Evolutionary conservation across 1,140 invertebrate genomes (phyloP).

Genomic region (Drosophila leontia): DNA sequence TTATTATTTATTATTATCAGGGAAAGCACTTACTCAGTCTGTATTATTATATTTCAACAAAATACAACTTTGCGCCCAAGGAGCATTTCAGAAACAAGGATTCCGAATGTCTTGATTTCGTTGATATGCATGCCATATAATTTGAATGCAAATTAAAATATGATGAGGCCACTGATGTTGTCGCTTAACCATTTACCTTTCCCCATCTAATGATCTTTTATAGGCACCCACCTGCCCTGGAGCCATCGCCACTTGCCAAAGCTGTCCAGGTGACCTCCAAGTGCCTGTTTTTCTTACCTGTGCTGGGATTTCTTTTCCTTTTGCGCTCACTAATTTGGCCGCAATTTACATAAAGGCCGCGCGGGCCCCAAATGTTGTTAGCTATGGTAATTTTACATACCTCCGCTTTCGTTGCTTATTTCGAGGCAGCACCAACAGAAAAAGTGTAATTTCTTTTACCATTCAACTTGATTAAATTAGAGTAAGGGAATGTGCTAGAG

Average conservation of each 20-base stretch:
- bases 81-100: not conserved
- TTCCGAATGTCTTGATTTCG: conserved; percentile 15
- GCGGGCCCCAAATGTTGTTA: conserved; percentile 48
- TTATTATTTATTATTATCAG: conserved; percentile 1
- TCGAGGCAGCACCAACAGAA: conserved; percentile 18
- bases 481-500: conserved; percentile 12
- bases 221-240: conserved; percentile 43
- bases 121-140: conserved; percentile 56
- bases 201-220: conserved; percentile 74
- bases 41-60: conserved; percentile 1
- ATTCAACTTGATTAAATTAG: conserved; percentile 72
- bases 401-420: conserved; percentile 17
- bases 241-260: conserved; percentile 7
- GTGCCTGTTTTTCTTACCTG: conserved; percentile 39
- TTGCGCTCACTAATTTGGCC: conserved; percentile 67
- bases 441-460: conserved; percentile 46
- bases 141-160: conserved; percentile 80
- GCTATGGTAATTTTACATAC: conserved; percentile 50
- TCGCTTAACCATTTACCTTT: conserved; percentile 56
- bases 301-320: conserved; percentile 43
- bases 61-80: not conserved
- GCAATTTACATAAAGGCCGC: conserved; percentile 75
- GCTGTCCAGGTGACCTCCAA: conserved; percentile 24
- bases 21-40: not conserved
- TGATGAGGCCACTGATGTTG: conserved; percentile 54